These are phyloP conservation scores for Trichonephila inaurata DNA, from an alignment of 1,140 invertebrate species.

Conservation along the genomic window DNA sequence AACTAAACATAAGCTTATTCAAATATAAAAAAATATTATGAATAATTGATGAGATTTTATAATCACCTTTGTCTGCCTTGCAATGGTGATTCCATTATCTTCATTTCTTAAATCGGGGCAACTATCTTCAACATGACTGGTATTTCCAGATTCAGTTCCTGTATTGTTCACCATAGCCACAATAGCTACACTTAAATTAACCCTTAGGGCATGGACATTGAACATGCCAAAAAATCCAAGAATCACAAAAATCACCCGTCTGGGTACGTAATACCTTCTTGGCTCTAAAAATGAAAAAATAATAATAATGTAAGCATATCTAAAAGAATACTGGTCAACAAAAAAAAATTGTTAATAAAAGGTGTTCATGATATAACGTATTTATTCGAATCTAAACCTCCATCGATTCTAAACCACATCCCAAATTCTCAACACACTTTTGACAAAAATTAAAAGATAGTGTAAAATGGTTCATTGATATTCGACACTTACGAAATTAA, in stretches of 20 bases:
- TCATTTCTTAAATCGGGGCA: not conserved
- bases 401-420: not conserved
- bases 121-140: not conserved
- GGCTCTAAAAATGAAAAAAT: not conserved
- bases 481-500: too few species aligned
- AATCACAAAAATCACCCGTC: slow-evolving; percentile 90
- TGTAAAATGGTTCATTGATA: too few species aligned
- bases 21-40: too few species aligned
- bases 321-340: not conserved
- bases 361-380: not conserved
- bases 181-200: slow-evolving; percentile 98
- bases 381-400: not conserved
- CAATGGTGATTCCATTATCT: not conserved
- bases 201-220: slow-evolving; percentile 95
- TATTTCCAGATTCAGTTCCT: slow-evolving; percentile 77
- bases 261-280: slow-evolving; percentile 60
- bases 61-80: not conserved
- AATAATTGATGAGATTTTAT: too few species aligned
- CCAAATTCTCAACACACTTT: too few species aligned
- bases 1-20: too few species aligned
- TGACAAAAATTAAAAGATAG: too few species aligned
- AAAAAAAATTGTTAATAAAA: not conserved
- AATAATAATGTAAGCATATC: not conserved
- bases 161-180: slow-evolving; percentile 94
- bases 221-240: slow-evolving; percentile 96